phyloP scores from a whole-genome alignment of 2,797 vertebrate genomes.

The Xyrichtys novacula region DNA sequence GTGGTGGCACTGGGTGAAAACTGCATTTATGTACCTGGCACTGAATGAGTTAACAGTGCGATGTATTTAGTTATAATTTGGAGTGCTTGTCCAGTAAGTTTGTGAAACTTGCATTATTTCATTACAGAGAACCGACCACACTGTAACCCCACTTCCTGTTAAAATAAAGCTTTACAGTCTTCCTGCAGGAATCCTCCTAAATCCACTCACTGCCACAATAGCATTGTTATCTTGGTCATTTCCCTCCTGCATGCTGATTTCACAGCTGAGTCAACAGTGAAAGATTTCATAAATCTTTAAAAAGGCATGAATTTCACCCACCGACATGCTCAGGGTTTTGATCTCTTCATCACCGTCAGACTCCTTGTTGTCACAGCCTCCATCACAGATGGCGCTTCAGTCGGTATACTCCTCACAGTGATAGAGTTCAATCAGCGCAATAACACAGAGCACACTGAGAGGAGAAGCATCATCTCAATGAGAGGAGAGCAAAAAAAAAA shows the following conservation, averaged over 20 bases:
- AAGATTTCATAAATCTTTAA: neutral
- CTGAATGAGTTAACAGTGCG: too few species aligned
- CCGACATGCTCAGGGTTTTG: neutral
- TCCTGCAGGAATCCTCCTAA: neutral
- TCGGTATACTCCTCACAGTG: neutral
- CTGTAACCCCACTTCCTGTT: neutral
- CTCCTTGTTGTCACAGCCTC: constrained; percentile 10
- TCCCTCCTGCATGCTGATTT: neutral
- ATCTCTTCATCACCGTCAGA: constrained; percentile 9
- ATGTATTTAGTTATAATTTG: too few species aligned
- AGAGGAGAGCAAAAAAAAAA: neutral
- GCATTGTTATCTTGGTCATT: neutral
- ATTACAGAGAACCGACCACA: too few species aligned
- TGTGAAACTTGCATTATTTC: too few species aligned
- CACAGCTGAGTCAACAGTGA: neutral
- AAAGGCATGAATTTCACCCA: neutral
- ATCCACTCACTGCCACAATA: neutral
- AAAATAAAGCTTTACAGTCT: neutral
- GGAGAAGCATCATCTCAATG: neutral
- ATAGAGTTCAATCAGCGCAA: neutral
- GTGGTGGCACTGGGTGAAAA: too few species aligned
- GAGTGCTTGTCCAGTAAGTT: too few species aligned
- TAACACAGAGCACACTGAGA: neutral
- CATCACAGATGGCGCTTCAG: neutral
- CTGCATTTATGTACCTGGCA: too few species aligned